phyloP scores from a whole-genome alignment of 2,113 vertebrate species.

The Oryzias melastigma region DNA sequence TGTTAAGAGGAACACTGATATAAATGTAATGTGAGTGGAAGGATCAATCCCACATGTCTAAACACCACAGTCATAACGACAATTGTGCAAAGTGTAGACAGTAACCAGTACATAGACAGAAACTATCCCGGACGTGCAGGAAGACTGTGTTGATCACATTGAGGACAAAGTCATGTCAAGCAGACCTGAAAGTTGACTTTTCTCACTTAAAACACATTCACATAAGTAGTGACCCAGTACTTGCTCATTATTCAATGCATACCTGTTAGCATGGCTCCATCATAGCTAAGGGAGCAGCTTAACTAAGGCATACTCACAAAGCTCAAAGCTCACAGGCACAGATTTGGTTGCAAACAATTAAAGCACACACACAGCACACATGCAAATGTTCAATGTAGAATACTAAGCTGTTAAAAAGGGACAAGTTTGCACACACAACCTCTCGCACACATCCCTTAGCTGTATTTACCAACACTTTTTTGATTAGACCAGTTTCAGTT shows the following conservation, averaged over 20 bases:
- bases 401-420: conserved; percentile 11
- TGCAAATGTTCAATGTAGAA: conserved; percentile 14
- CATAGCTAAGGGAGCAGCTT: too few species aligned
- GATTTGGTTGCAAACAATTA: conserved; percentile 15
- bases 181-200: too few species aligned
- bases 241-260: too few species aligned
- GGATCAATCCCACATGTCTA: conserved; percentile 24
- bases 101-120: too few species aligned
- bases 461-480: conserved; percentile 46
- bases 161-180: too few species aligned
- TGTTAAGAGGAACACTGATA: not conserved
- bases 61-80: not conserved
- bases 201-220: too few species aligned
- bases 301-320: too few species aligned
- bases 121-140: too few species aligned
- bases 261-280: too few species aligned
- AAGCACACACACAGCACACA: conserved; percentile 11
- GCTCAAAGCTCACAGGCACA: not conserved
- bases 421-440: conserved; percentile 16
- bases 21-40: conserved; percentile 8
- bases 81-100: not conserved
- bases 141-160: too few species aligned
- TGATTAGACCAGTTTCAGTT: conserved; percentile 45
- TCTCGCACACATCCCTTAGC: conserved; percentile 28
- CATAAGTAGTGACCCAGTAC: too few species aligned